Conservation (phyloP, 2,113 vertebrate genomes). For the Galbula dea region DNA sequence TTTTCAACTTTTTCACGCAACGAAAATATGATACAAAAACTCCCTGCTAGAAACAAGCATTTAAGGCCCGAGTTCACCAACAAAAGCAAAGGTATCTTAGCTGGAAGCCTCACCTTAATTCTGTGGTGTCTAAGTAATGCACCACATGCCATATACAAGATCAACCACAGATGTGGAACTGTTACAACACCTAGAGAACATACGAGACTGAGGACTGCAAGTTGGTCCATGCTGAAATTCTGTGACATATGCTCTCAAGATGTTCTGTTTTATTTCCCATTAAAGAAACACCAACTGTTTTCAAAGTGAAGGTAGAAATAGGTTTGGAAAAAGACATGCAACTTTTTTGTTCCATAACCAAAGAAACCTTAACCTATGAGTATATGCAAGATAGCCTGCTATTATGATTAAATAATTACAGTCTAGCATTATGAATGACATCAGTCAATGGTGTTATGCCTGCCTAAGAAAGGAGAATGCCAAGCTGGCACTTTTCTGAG, state of each 20-base stretch:
- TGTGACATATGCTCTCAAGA: neutral
- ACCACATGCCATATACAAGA: neutral
- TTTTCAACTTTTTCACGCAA: neutral
- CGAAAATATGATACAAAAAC: neutral
- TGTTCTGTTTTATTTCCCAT: neutral
- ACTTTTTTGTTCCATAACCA: neutral
- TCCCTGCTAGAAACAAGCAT: neutral
- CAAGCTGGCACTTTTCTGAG: neutral
- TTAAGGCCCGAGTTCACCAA: neutral
- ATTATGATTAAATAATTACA: neutral
- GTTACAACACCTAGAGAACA: neutral
- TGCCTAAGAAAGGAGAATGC: neutral
- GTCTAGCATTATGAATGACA: fast-evolving
- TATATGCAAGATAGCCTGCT: neutral
- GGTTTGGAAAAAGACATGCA: neutral
- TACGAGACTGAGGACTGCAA: neutral
- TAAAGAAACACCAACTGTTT: neutral
- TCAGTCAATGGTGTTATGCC: too few species aligned
- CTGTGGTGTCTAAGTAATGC: neutral
- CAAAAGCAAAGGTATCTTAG: neutral
- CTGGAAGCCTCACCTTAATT: neutral
- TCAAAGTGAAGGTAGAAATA: neutral
- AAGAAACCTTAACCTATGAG: neutral
- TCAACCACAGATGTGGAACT: neutral
- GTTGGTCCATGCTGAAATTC: neutral